Evolutionary conservation across 2,888 invertebrate species (phyloP), one percentile per base, ranked within the genome.

Genomic region (Caenorhabditis zanzibari): DNA sequence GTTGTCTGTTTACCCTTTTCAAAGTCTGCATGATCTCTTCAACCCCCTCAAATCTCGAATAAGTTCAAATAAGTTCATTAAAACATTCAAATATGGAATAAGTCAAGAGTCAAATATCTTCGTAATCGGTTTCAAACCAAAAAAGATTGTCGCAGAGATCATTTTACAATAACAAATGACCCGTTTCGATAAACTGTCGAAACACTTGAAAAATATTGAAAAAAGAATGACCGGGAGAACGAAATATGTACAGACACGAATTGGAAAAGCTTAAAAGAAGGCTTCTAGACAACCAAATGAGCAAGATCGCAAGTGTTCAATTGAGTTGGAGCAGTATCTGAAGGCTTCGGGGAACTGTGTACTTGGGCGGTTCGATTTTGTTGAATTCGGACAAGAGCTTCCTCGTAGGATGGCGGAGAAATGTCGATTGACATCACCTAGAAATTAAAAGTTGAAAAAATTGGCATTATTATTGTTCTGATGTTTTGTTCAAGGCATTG

Each of bases 341-440:
- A 26, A 12, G 14, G 1, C 22, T 63, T 79, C 26, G 54, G 47
- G 9, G 75, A 47, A 19, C 22, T 56, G 3, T 32, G 49, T n/a
- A 10, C 16, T 35, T 49, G 49, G 12, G n/a, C 71, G 9, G 24
- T n/a, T 22, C 61, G 64, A 16, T 72, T 74, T 44, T 74, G 73
- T 47, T 79, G 79, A 5, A 73, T 32, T 41, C 73, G 66, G 4
- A 82, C 59, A 16, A 81, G 47, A 16, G 84, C 84, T 73, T 81
- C 84, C 59, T 80, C 77, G 63, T 84, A 84, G 3, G 84, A 63
- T 56, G 84, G 84, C 0, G 84, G 84, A 35, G 75, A 76, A 24
- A 79, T 54, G 14, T 84, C 84, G 19, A 84, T 80, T 35, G 81
- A 69, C 72, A 81, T 79, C 19, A 84, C 84, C 83, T 83, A 56